Conservation (phyloP, 1,140 invertebrate genomes). For the Aphelenchoides fujianensis region DNA sequence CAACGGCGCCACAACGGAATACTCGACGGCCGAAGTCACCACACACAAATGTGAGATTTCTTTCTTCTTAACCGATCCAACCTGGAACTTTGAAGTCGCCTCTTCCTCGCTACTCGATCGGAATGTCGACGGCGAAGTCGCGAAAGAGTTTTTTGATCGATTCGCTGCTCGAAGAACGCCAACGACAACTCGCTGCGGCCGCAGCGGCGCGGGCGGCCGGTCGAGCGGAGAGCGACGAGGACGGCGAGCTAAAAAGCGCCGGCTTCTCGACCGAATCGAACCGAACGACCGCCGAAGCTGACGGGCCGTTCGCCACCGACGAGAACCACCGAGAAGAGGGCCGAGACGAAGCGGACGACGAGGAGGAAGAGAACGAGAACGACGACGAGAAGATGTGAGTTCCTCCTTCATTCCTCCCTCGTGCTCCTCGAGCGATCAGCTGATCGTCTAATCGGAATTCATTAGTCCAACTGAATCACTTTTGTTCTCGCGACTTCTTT, state of each 20-base stretch:
- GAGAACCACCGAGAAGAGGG: constrained; percentile 6
- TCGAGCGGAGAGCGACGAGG: not conserved
- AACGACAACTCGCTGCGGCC: constrained; percentile 29
- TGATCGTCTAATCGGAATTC: too few relatives aligned
- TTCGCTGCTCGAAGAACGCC: constrained; percentile 44
- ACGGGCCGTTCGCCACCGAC: not conserved
- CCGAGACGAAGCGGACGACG: not conserved
- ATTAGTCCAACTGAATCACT: too few relatives aligned
- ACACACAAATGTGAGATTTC: too few relatives aligned
- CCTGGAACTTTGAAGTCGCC: too few relatives aligned
- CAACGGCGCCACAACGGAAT: too few relatives aligned
- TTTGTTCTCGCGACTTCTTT: too few relatives aligned
- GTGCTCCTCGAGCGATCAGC: not conserved
- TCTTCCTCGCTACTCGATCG: too few relatives aligned
- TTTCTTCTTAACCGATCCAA: too few relatives aligned
- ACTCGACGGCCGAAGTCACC: too few relatives aligned
- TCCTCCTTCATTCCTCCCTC: not conserved
- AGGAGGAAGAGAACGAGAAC: not conserved
- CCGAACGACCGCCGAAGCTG: too few relatives aligned
- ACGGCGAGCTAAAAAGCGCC: not conserved
- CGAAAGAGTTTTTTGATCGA: constrained; percentile 40
- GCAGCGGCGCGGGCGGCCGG: not conserved
- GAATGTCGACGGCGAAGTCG: not conserved
- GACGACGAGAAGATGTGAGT: not conserved
- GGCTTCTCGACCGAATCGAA: too few relatives aligned